Evolutionary conservation across 2,888 invertebrate genomes (phyloP).

Genomic region (Galerucella pusilla): DNA sequence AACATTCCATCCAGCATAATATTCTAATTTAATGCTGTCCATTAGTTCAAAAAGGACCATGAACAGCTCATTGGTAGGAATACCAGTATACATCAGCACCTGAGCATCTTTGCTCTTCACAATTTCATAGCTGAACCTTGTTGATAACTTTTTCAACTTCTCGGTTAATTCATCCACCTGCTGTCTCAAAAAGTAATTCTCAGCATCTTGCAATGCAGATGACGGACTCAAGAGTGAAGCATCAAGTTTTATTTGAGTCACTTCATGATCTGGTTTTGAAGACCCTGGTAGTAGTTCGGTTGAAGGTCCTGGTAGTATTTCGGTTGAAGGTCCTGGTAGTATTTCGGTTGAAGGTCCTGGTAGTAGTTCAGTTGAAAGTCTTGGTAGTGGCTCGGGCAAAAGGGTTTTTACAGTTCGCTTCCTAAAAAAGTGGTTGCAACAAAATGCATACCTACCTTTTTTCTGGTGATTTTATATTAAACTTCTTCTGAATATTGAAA

Average conservation of each 20-base stretch:
- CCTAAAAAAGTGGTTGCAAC: constrained; percentile 7
- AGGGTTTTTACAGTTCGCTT: constrained; percentile 10
- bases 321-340: background rate
- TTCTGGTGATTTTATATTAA: constrained; percentile 11
- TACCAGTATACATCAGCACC: constrained; percentile 39
- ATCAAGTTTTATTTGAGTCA: background rate
- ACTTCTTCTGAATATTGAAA: constrained; percentile 14
- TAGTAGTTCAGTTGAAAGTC: background rate
- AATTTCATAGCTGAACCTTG: constrained; percentile 37
- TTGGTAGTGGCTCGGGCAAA: background rate
- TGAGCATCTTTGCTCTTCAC: constrained; percentile 42
- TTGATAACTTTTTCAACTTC: constrained; percentile 33
- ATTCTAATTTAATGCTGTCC: constrained; percentile 28
- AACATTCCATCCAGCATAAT: constrained; percentile 39
- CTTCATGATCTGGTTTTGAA: background rate
- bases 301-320: background rate
- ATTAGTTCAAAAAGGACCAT: constrained; percentile 26
- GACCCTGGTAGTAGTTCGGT: background rate
- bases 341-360: background rate
- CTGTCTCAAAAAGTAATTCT: constrained; percentile 46
- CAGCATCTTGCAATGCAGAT: constrained; percentile 34
- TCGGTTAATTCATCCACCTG: constrained; percentile 31
- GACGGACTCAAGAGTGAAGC: background rate
- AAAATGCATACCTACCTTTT: constrained; percentile 18
- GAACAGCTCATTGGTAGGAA: constrained; percentile 42